A percentile compares a stretch with the other conserved stretches of the same genome.
These are phyloP conservation scores for Spicauda simplicius DNA, from an alignment of 2,888 invertebrate species.

Conservation along the genomic window DNA sequence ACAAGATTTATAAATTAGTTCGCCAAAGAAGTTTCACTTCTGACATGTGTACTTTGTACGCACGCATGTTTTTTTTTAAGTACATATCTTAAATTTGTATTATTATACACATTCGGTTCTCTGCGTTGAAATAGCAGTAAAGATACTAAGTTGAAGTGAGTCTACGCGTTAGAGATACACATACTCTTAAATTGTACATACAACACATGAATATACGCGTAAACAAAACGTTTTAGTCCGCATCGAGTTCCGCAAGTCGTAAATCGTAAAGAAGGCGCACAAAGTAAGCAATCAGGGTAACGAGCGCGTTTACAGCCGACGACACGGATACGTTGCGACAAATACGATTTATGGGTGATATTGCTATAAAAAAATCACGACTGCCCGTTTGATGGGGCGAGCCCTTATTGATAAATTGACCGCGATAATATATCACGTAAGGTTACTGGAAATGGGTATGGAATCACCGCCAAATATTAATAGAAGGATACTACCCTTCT, in stretches of 20 bases:
- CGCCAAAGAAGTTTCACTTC: no score
- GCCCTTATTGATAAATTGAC: slow-evolving; percentile 25
- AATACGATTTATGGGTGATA: slow-evolving; percentile 41
- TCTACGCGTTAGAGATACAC: no score
- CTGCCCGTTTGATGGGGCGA: slow-evolving; percentile 13
- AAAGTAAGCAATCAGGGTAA: slow-evolving; percentile 42
- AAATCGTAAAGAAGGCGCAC: slow-evolving; percentile 42
- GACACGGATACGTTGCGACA: slow-evolving; percentile 40
- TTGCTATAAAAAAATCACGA: slow-evolving; percentile 29
- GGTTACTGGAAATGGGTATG: background rate
- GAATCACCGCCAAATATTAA: background rate
- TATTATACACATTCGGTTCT: no score
- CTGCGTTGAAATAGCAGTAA: no score
- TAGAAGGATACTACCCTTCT: no score
- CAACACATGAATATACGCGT: background rate
- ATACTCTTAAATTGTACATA: no score
- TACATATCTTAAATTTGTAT: no score
- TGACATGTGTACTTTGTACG: no score
- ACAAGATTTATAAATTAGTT: no score
- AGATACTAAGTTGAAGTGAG: no score
- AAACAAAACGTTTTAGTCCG: slow-evolving; percentile 15
- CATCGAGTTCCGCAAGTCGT: slow-evolving; percentile 26
- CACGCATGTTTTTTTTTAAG: no score
- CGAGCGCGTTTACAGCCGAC: slow-evolving; percentile 40
- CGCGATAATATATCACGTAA: slow-evolving; percentile 15